A percentile compares a stretch with the other conserved stretches of the same genome.
These are phyloP conservation scores for Drosophila ohnishii DNA, from an alignment of 1,140 invertebrate species.

Conservation along the genomic window DNA sequence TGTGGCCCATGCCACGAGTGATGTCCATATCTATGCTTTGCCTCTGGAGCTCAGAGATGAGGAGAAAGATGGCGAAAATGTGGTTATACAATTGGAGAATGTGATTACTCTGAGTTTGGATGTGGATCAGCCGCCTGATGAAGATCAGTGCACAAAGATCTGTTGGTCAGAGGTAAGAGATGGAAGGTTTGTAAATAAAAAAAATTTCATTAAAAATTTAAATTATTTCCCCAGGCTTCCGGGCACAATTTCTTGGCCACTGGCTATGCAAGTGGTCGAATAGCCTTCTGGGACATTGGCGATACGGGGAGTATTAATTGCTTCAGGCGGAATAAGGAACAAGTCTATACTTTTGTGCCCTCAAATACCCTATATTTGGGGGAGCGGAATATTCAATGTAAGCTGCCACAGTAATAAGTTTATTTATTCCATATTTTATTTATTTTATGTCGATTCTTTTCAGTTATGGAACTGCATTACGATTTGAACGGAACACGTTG, in stretches of 20 bases:
- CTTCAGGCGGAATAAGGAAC: slow-evolving; percentile 36
- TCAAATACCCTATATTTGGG: slow-evolving; percentile 57
- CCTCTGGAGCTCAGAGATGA: slow-evolving; percentile 41
- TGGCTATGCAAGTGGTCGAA: slow-evolving; percentile 60
- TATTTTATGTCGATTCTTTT: neutral
- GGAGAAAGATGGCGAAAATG: neutral
- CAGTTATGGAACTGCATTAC: slow-evolving; percentile 73
- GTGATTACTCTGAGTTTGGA: slow-evolving; percentile 42
- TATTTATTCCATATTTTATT: neutral
- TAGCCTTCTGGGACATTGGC: slow-evolving; percentile 70
- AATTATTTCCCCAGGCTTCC: slow-evolving; percentile 33
- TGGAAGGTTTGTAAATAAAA: neutral
- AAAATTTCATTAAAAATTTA: neutral
- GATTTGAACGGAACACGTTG: slow-evolving; percentile 63
- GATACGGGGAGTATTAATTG: slow-evolving; percentile 50
- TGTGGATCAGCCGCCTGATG: slow-evolving; percentile 19
- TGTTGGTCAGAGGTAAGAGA: slow-evolving; percentile 69
- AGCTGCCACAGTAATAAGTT: neutral
- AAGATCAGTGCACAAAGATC: slow-evolving; percentile 63
- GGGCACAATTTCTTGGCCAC: slow-evolving; percentile 63
- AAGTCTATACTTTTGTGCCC: slow-evolving; percentile 41
- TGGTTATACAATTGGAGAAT: slow-evolving; percentile 48
- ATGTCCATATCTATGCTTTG: slow-evolving; percentile 61
- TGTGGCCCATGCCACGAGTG: slow-evolving; percentile 34
- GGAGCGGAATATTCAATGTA: slow-evolving; percentile 65